Evolutionary conservation across 2,797 vertebrate species (phyloP).

Genomic region (Hippoglossus hippoglossus): DNA sequence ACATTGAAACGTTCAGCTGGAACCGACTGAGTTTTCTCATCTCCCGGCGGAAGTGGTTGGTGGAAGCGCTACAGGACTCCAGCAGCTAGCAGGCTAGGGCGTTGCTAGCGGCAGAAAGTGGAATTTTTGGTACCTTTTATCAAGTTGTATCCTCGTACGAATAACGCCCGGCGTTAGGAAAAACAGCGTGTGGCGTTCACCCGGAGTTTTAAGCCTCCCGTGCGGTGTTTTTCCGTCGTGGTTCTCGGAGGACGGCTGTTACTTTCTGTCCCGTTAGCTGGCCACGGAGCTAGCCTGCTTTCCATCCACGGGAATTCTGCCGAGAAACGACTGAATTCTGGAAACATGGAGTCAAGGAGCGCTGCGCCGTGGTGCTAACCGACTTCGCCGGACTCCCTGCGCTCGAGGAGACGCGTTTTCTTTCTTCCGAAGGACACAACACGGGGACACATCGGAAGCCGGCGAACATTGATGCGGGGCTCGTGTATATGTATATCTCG

Average conservation of each 20-base stretch:
- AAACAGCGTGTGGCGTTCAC: conserved; percentile 17
- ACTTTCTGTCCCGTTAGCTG: conserved; percentile 76
- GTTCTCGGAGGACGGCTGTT: conserved; percentile 44
- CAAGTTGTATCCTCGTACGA: conserved; percentile 51
- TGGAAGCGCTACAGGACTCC: conserved; percentile 66
- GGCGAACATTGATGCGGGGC: conserved; percentile 44
- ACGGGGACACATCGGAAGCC: conserved; percentile 35
- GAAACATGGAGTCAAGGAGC: conserved; percentile 85
- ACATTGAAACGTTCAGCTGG: conserved; percentile 11
- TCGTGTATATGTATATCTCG: conserved; percentile 41
- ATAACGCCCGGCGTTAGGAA: conserved; percentile 32
- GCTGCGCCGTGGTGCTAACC: conserved; percentile 67
- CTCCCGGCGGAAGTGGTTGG: conserved; percentile 82
- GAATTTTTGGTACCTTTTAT: conserved; percentile 59
- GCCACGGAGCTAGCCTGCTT: conserved; percentile 64
- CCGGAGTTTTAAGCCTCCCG: conserved; percentile 32
- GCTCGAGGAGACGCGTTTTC: conserved; percentile 48
- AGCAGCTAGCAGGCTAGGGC: conserved; percentile 80
- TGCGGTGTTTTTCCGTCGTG: conserved; percentile 20
- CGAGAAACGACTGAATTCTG: conserved; percentile 75
- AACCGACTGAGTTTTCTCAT: conserved; percentile 49
- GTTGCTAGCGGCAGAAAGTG: conserved; percentile 82
- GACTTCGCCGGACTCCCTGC: conserved; percentile 54
- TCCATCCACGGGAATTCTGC: conserved; percentile 79
- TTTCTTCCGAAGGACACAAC: conserved; percentile 35